Evolutionary conservation across 2,113 vertebrate species (phyloP).

Genomic region (Camarhynchus parvulus): DNA sequence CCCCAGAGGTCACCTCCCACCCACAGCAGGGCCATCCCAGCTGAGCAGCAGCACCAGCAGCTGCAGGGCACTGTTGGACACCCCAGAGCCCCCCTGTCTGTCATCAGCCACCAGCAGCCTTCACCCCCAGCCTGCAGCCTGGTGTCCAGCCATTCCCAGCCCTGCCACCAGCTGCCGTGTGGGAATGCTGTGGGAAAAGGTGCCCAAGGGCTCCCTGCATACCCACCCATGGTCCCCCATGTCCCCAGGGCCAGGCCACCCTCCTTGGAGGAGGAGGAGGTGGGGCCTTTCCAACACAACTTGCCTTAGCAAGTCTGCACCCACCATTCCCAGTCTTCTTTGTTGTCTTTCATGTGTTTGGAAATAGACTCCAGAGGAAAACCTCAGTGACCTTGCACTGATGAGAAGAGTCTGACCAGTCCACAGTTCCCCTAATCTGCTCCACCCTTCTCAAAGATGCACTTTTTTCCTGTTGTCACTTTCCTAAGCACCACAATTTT

Average conservation of each 20-base stretch:
- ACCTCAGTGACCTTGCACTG: background rate
- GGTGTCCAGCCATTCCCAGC: background rate
- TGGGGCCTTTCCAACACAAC: background rate
- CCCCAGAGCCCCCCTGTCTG: background rate
- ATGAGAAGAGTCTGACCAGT: background rate
- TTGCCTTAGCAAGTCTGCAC: background rate
- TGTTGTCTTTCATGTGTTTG: fast-evolving
- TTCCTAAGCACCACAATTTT: background rate
- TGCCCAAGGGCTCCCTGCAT: background rate
- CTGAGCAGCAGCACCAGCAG: background rate
- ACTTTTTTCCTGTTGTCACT: background rate
- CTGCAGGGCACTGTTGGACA: background rate
- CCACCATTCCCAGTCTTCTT: background rate
- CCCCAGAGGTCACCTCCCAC: background rate
- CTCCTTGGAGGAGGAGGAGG: background rate
- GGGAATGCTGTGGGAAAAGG: background rate
- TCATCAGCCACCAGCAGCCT: background rate
- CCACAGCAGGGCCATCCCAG: background rate
- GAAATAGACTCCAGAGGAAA: background rate
- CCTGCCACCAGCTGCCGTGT: background rate
- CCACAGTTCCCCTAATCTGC: fast-evolving
- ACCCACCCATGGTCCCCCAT: fast-evolving
- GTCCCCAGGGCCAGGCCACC: background rate
- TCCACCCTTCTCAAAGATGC: background rate
- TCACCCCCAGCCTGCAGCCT: background rate